Evolutionary conservation across 1,140 invertebrate genomes (phyloP).

Genomic region (Drosophila repletoides): DNA sequence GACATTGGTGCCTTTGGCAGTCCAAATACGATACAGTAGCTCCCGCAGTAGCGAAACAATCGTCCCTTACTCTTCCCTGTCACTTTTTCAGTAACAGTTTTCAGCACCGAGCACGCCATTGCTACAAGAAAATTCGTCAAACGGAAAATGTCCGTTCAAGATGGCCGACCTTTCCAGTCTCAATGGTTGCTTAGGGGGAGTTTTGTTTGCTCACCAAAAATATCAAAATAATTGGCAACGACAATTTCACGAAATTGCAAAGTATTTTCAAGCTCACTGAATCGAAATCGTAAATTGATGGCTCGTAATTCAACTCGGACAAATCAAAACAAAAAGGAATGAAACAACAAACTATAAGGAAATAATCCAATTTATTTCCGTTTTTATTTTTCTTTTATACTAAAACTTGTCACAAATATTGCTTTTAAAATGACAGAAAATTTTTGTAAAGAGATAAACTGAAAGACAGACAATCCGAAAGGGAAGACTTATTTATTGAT

Average conservation of each 20-base stretch:
- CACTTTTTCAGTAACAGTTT: neutral
- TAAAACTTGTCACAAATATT: too few relatives aligned
- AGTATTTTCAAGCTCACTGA: constrained; percentile 74
- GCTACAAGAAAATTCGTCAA: constrained; percentile 18
- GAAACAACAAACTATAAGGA: constrained; percentile 12
- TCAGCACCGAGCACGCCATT: neutral
- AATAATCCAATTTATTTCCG: neutral
- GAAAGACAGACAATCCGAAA: too few relatives aligned
- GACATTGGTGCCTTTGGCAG: constrained; percentile 9
- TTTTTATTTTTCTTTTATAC: too few relatives aligned
- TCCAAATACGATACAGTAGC: constrained; percentile 48
- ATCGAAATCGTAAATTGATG: constrained; percentile 60
- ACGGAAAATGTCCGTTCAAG: constrained; percentile 52
- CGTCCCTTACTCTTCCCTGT: neutral
- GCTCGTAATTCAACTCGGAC: constrained; percentile 45
- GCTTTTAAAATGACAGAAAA: too few relatives aligned
- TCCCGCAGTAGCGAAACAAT: neutral
- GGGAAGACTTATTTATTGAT: too few relatives aligned
- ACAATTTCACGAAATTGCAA: constrained; percentile 65
- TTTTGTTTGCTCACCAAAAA: constrained; percentile 45
- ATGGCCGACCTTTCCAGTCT: constrained; percentile 45
- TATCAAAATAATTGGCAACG: constrained; percentile 57
- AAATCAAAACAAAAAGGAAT: constrained; percentile 16
- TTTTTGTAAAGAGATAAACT: too few relatives aligned
- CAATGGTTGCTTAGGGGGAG: constrained; percentile 18